Evolutionary conservation across 2,113 vertebrate species (phyloP), one percentile per base, ranked within the genome.

Genomic region (Micromys minutus): DNA sequence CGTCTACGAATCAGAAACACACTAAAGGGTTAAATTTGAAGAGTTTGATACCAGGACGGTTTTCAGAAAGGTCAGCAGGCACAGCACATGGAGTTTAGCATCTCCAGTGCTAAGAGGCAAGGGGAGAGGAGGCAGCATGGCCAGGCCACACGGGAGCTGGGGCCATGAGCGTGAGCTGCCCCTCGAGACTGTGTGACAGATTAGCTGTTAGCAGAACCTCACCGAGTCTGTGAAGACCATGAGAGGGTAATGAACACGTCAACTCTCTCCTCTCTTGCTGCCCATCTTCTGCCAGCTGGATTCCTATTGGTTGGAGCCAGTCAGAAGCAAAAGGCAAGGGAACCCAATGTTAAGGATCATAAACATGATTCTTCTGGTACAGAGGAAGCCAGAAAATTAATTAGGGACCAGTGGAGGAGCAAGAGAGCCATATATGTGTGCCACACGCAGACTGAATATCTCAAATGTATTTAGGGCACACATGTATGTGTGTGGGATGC

Each of bases 381-480:
- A 63, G 61, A 95, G 45, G 77, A 75, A 92, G 61, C 69, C 29
- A n/a, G 75, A 90, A 31, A 31, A 63, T 19, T 21, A 75, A 65
- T 2, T 45, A 80, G n/a, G 59, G 12, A 2, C 1, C 7, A 0
- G 0, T 3, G 4, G 31, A 50, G 11, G 69, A 24, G 17, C 16
- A 42, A 59, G n/a, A 61, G 79, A 10, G 15, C 8, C 84, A 50
- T 21, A 26, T 21, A 24, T 26, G 29, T 67, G 4, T 86, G 61
- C 31, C 15, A 36, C 65, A 34, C 7, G 83, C 42, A 85, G 15
- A 47, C 13, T 67, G 84, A 31, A 50, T 63, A 50, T 50, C 42
- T 50, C 39, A 86, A 3, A 69, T 50, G 45, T 52, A 69, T 24
- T 47, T 52, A 47, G 61, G 45, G 31, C 12, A 24, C 42, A 22